Evolutionary conservation across 2,888 invertebrate genomes (phyloP).

Genomic region (Nesidiocoris tenuis): DNA sequence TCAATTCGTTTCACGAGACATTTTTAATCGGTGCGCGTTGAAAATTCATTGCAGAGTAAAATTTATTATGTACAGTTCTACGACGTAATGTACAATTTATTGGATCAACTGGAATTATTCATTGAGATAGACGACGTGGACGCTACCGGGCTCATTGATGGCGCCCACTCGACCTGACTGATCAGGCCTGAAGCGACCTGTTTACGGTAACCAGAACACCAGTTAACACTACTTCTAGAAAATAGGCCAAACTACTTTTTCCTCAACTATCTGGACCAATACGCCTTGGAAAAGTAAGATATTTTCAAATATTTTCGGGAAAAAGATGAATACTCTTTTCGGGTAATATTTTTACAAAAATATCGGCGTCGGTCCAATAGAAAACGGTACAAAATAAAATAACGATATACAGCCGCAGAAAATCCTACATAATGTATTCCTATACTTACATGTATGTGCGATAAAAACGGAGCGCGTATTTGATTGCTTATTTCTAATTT

Average conservation of each 20-base stretch:
- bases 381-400: not conserved
- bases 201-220: not conserved
- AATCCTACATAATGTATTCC: not conserved
- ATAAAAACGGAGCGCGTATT: not conserved
- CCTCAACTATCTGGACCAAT: conserved; percentile 24
- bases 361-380: not conserved
- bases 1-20: too few species aligned
- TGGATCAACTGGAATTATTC: not conserved
- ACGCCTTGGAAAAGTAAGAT: too few species aligned
- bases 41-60: too few species aligned
- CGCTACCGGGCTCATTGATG: conserved; percentile 46
- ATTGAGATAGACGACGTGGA: conserved; percentile 16
- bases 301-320: too few species aligned
- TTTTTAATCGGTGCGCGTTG: too few species aligned
- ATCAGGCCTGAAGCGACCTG: not conserved
- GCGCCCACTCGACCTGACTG: conserved; percentile 26
- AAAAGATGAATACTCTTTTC: not conserved
- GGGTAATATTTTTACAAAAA: not conserved
- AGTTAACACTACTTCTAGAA: not conserved
- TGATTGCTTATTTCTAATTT: not conserved
- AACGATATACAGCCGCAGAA: not conserved
- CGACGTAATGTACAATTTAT: not conserved
- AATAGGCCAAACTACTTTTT: conserved; percentile 47
- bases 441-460: not conserved
- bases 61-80: too few species aligned